Evolutionary conservation across 92 coral and sea anemone species (phyloP).

Genomic region (Porites evermanni): DNA sequence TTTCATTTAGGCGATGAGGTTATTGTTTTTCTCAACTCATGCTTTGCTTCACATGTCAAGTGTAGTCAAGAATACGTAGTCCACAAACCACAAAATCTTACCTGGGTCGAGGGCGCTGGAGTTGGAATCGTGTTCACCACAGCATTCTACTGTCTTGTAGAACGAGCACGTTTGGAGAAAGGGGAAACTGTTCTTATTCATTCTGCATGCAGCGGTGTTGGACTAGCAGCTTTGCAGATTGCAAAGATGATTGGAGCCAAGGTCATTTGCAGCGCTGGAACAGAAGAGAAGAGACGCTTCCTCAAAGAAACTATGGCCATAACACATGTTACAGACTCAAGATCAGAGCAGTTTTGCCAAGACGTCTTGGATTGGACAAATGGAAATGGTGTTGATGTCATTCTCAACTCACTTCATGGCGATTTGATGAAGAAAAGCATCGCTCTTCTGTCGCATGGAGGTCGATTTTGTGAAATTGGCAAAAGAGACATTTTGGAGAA

Average conservation of each 20-base stretch:
- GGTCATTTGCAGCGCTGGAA: constrained; percentile 24
- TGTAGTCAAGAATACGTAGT: constrained; percentile 2
- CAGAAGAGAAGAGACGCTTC: neutral
- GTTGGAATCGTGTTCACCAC: constrained; percentile 42
- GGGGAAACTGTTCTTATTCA: constrained; percentile 31
- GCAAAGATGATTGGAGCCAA: constrained; percentile 20
- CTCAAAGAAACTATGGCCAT: neutral
- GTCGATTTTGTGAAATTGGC: constrained; percentile 3
- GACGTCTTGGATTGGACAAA: neutral
- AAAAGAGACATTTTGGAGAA: neutral
- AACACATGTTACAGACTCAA: neutral
- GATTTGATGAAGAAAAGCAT: constrained; percentile 1
- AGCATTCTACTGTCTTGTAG: constrained; percentile 22
- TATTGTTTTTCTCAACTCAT: neutral
- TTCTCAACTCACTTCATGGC: constrained; percentile 2
- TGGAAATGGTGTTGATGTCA: constrained; percentile 1
- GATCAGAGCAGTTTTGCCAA: neutral
- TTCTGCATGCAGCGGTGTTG: constrained; percentile 29
- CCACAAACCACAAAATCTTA: constrained; percentile 30
- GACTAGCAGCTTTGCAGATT: constrained; percentile 31
- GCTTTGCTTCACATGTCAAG: constrained; percentile 16
- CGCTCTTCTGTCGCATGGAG: constrained; percentile 3
- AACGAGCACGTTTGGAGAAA: neutral
- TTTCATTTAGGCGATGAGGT: constrained; percentile 41
- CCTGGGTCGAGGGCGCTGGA: constrained; percentile 23